phyloP scores from a whole-genome alignment of 2,797 vertebrate genomes.

The Limosa lapponica region DNA sequence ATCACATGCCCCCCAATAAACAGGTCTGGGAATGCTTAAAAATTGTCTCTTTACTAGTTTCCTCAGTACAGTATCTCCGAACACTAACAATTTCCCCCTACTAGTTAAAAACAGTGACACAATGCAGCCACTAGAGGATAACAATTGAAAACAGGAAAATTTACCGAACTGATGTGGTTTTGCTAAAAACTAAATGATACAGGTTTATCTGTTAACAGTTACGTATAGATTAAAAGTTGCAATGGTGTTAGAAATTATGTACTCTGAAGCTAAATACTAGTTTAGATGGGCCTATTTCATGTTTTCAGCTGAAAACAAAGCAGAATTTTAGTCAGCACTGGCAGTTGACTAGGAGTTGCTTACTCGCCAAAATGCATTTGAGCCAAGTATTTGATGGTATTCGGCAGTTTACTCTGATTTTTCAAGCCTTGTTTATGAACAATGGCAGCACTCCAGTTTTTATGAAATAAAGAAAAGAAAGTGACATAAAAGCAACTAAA shows the following conservation, averaged over 20 bases:
- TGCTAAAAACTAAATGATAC: background rate
- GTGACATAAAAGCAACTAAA: conserved; percentile 39
- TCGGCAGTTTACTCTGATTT: background rate
- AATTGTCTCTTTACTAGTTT: background rate
- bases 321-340: background rate
- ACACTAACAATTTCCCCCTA: background rate
- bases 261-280: background rate
- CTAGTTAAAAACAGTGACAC: background rate
- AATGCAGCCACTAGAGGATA: background rate
- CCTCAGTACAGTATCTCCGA: background rate
- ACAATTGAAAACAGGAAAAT: background rate
- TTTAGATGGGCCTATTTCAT: background rate
- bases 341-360: background rate
- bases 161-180: background rate
- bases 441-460: conserved; percentile 41
- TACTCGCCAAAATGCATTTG: background rate
- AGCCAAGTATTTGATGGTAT: background rate
- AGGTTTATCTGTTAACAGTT: background rate
- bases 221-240: background rate
- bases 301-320: background rate
- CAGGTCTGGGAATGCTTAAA: background rate
- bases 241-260: background rate
- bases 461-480: conserved; percentile 45
- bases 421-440: conserved; percentile 9
- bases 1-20: background rate